Evolutionary conservation across 2,113 vertebrate species (phyloP).

Genomic region (Toxotes chatareus): DNA sequence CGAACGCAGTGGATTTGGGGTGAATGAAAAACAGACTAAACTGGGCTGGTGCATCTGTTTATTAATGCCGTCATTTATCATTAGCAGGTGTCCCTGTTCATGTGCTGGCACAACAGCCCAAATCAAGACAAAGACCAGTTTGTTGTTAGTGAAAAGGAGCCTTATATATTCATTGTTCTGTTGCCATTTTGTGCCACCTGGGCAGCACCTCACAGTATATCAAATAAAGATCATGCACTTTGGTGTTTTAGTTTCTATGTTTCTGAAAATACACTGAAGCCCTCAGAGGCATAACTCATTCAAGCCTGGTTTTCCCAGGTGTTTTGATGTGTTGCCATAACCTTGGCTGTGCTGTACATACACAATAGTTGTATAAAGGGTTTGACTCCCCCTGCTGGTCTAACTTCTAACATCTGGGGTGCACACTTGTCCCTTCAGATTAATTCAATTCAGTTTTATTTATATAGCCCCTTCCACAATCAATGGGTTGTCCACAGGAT

Average conservation of each 20-base stretch:
- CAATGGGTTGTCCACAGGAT: too few relatives aligned
- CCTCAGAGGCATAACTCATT: neutral
- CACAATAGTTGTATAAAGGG: neutral
- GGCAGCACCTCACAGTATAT: constrained; percentile 55
- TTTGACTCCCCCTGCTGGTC: neutral
- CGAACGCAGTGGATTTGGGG: neutral
- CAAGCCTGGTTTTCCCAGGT: neutral
- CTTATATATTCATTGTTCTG: constrained; percentile 61
- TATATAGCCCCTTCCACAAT: too few relatives aligned
- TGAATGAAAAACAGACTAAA: neutral
- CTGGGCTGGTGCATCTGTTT: constrained; percentile 38
- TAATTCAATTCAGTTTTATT: too few relatives aligned
- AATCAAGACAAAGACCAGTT: constrained; percentile 22
- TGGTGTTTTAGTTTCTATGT: constrained; percentile 28
- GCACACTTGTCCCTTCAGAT: constrained; percentile 3
- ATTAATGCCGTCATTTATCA: constrained; percentile 37
- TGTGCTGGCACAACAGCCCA: constrained; percentile 18
- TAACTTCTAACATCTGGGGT: constrained; percentile 17
- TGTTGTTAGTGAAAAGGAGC: constrained; percentile 35
- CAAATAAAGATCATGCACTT: constrained; percentile 75
- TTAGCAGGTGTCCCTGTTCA: constrained; percentile 55
- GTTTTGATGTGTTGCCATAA: neutral
- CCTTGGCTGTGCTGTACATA: neutral
- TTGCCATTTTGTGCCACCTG: constrained; percentile 53
- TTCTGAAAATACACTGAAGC: neutral